Percentiles rank a stretch among this genome's conserved stretches.
These are phyloP conservation scores for Lontra canadensis DNA, from an alignment of 2,113 vertebrate genomes.

Conservation along the genomic window DNA sequence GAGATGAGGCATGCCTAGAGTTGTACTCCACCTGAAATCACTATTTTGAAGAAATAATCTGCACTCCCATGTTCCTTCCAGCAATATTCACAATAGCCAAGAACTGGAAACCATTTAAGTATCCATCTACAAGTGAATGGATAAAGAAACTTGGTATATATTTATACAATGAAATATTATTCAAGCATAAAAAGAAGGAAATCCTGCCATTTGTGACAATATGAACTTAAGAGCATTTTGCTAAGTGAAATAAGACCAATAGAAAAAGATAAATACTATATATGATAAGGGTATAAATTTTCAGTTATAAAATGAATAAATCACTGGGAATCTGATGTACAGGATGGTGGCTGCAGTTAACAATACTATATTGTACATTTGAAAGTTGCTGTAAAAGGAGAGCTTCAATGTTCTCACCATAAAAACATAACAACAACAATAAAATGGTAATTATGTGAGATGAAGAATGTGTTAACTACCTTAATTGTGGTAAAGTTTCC, in stretches of 20 bases:
- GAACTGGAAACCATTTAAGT: not conserved
- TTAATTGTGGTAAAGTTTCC: not conserved
- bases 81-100: not conserved
- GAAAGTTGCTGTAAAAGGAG: not conserved
- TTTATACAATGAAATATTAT: not conserved
- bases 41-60: not conserved
- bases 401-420: not conserved
- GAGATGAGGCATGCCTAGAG: not conserved
- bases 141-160: not conserved
- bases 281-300: not conserved
- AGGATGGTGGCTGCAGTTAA: not conserved
- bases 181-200: not conserved
- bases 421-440: not conserved
- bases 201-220: not conserved
- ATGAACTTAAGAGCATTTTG: not conserved
- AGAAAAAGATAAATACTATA: not conserved
- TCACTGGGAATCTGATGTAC: not conserved
- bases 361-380: not conserved
- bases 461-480: not conserved
- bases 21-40: not conserved
- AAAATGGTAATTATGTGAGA: not conserved
- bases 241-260: not conserved
- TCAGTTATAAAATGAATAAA: not conserved
- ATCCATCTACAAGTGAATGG: not conserved
- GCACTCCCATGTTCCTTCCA: not conserved